Percentiles rank a stretch among this genome's conserved stretches.
Evolutionary conservation across 1,140 invertebrate genomes (phyloP).

Genomic region (Mylabris phalerata): DNA sequence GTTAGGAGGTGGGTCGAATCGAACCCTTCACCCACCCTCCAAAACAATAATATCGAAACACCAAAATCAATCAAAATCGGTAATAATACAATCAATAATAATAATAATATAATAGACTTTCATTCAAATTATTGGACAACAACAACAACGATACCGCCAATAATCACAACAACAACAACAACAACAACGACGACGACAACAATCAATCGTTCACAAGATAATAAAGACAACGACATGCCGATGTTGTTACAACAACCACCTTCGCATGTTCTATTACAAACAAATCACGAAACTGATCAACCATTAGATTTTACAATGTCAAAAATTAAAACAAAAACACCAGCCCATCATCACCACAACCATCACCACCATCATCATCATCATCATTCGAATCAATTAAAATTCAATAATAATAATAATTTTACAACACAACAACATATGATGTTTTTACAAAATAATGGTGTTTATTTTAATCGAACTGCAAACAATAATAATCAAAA

Average conservation of each 20-base stretch:
- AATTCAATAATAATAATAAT: constrained; percentile 34
- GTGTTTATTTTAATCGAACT: constrained; percentile 35
- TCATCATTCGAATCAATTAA: constrained; percentile 16
- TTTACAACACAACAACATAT: constrained; percentile 37
- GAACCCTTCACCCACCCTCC: constrained; percentile 36
- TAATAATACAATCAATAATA: constrained; percentile 41
- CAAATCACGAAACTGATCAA: constrained; percentile 38
- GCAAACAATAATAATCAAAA: constrained; percentile 40
- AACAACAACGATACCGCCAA: constrained; percentile 42
- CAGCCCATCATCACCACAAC: constrained; percentile 27
- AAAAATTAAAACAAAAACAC: constrained; percentile 41
- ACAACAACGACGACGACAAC: constrained; percentile 41
- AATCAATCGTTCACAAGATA: constrained; percentile 29
- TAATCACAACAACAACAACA: constrained; percentile 26
- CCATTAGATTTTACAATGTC: constrained; percentile 46
- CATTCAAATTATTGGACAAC: constrained; percentile 13
- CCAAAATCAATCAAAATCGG: constrained; percentile 25
- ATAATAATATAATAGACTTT: constrained; percentile 37
- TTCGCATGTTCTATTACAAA: constrained; percentile 35
- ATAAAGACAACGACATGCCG: constrained; percentile 38
- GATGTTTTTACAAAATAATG: constrained; percentile 39
- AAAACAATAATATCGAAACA: constrained; percentile 31
- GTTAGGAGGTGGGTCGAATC: constrained; percentile 42
- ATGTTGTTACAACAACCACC: constrained; percentile 41
- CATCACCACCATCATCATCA: no score